Evolutionary conservation across 92 coral and sea anemone species (phyloP), one percentile per base, ranked within the genome.

Genomic region (Parazoanthus darwini): DNA sequence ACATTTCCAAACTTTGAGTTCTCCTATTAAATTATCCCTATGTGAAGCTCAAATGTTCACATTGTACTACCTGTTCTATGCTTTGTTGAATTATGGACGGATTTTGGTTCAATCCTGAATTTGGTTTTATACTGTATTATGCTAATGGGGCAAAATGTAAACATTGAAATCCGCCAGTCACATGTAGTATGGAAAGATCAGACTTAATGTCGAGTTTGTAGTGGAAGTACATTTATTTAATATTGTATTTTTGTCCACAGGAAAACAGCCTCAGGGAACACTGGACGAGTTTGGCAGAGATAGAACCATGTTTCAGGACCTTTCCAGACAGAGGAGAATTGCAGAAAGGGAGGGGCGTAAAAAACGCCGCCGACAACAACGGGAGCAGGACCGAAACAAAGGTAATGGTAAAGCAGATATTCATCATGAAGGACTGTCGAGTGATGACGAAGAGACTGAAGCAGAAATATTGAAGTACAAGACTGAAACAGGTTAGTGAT

Each of bases 321-420:
- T 91, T 37, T 82, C 86, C 46, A 97, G 96, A 85, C 91, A 93
- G 82, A 89, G 99, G 67, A 90, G 99, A 13, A 93, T 92, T 13
- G 99, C 98, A 0, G 99, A 97, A 68, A 88, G 99, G 77, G 99
- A 97, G 77, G 99, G 98, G 85, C 93, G 99, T 77, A 92, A 94
- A 86, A 96, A 90, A 79, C 91, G 99, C 36, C 92, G 99, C 3
- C 91, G 94, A 38, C 93, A 94, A 77, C 94, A 93, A 66, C 89
- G 99, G 88, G 99, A 97, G 82, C 78, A 88, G 66, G 92, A 85
- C 85, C 85, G 58, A 70, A 48, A 50, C 74, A 80, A 91, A 90
- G 91, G 92, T 77, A 89, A 85, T 65, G 73, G 85, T 44, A 89
- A 88, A 11, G 79, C 90, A 3, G 91, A 86, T 72, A 78, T 77